Conservation (phyloP, 2,113 vertebrate genomes). For the Apus apus region DNA sequence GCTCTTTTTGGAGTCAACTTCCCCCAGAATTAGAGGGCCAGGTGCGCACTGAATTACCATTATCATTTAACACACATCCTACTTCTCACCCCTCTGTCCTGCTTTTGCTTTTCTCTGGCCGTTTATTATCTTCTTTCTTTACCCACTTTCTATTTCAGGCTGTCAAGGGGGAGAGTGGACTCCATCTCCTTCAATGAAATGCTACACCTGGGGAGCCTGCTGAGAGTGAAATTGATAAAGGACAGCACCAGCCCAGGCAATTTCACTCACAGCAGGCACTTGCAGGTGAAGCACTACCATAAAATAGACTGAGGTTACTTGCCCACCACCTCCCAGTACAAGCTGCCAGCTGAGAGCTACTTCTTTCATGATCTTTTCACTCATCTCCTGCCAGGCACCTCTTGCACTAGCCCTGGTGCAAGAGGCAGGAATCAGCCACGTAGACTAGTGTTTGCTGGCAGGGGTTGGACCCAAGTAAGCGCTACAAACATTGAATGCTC, state of each 20-base stretch:
- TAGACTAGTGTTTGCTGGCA: rapidly evolving
- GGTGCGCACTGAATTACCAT: neutral
- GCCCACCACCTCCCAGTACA: neutral
- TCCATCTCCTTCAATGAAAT: neutral
- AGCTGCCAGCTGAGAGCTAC: neutral
- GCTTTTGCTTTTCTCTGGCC: neutral
- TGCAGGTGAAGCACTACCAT: slow-evolving; percentile 2
- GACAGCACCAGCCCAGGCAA: slow-evolving; percentile 17
- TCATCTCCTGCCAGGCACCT: neutral
- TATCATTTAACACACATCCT: neutral
- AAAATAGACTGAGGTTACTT: neutral
- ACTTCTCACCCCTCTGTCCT: neutral
- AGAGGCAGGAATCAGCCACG: neutral
- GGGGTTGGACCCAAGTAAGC: neutral
- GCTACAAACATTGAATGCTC: neutral
- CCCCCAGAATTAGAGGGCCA: neutral
- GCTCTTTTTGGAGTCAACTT: neutral
- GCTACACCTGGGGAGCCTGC: slow-evolving; percentile 23
- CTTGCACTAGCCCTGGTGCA: neutral
- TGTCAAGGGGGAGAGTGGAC: neutral
- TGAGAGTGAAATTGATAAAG: slow-evolving; percentile 30
- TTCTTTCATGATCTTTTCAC: neutral
- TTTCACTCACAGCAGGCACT: slow-evolving; percentile 39
- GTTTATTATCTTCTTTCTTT: neutral
- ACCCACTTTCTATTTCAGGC: neutral